A percentile compares a stretch with the other conserved stretches of the same genome.
phyloP scores from a whole-genome alignment of 2,888 invertebrate species.

The Tipula confusa region DNA sequence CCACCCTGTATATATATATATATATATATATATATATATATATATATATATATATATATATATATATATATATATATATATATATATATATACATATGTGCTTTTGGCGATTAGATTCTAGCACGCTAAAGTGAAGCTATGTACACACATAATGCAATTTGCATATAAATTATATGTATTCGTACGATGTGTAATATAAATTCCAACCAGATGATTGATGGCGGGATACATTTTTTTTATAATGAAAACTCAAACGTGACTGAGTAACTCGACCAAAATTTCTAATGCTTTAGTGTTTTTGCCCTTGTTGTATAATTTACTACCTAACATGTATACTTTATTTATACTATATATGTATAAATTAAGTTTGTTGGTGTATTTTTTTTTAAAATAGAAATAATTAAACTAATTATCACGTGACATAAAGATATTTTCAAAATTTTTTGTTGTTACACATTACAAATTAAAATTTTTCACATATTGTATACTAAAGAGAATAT shows the following conservation, averaged over 20 bases:
- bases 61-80: too few species aligned
- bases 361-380: neutral
- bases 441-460: neutral
- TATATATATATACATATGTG: too few species aligned
- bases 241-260: neutral
- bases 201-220: neutral
- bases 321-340: neutral
- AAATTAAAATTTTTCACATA: neutral
- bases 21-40: too few species aligned
- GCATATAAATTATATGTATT: neutral
- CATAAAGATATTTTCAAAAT: neutral
- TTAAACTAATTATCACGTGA: constrained; percentile 14
- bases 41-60: too few species aligned
- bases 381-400: neutral
- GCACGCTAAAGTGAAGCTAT: neutral
- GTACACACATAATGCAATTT: neutral
- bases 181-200: neutral
- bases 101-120: neutral
- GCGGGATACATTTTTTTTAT: neutral
- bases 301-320: neutral
- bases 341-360: neutral
- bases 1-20: too few species aligned
- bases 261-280: neutral
- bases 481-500: neutral
- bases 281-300: neutral